These are phyloP conservation scores for Archegozetes longisetosus DNA, from an alignment of 1,140 invertebrate genomes.

Conservation along the genomic window DNA sequence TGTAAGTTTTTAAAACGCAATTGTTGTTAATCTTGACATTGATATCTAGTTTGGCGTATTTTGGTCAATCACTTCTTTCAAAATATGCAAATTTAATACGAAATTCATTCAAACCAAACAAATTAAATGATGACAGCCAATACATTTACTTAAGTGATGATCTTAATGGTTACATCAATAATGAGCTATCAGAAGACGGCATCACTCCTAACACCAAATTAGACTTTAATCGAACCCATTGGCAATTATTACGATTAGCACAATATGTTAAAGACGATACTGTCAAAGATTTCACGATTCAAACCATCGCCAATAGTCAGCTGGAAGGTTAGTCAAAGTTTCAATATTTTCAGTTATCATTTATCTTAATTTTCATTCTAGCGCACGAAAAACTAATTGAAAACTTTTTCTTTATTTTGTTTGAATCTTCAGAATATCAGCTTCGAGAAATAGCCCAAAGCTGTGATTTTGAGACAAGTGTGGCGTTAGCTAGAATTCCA, in stretches of 20 bases:
- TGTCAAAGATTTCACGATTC: neutral
- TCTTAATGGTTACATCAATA: too few species aligned
- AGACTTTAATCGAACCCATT: too few species aligned
- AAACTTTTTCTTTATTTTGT: neutral
- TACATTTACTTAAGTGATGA: too few species aligned
- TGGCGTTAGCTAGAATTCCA: constrained; percentile 13
- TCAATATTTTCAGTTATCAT: neutral
- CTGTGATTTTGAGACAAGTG: constrained; percentile 9
- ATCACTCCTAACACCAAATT: neutral
- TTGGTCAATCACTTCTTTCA: too few species aligned
- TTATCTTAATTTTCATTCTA: neutral
- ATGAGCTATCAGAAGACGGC: neutral
- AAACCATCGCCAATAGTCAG: neutral
- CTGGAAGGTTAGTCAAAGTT: too few species aligned
- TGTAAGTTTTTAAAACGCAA: too few species aligned
- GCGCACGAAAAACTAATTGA: neutral
- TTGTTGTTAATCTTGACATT: too few species aligned
- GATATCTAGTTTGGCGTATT: too few species aligned
- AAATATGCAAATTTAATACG: too few species aligned
- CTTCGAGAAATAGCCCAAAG: constrained; percentile 17
- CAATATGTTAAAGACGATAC: neutral
- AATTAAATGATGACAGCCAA: too few species aligned
- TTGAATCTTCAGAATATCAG: constrained; percentile 10
- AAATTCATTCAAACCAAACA: too few species aligned
- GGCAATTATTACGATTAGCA: constrained; percentile 4